phyloP scores from a whole-genome alignment of 2,888 invertebrate species.

The Smittia sp. region DNA sequence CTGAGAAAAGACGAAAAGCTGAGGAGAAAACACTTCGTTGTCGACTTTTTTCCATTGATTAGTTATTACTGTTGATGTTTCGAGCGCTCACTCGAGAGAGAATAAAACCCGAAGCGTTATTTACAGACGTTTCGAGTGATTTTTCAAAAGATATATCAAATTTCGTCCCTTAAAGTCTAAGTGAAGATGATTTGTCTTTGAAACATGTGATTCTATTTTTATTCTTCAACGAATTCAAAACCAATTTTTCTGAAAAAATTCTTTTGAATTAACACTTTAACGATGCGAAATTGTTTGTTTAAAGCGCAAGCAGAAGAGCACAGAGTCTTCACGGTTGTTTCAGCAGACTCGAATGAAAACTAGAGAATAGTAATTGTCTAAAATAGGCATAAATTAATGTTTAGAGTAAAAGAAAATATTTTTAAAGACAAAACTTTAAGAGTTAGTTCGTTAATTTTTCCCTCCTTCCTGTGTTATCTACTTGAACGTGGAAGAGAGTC shows the following conservation, averaged over 20 bases:
- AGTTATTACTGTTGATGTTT: no score
- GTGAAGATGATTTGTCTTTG: neutral
- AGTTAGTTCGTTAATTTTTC: no score
- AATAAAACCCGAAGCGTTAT: no score
- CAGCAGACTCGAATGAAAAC: neutral
- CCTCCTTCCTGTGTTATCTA: no score
- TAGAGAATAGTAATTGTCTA: slow-evolving; percentile 1
- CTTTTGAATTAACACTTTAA: neutral
- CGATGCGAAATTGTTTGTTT: neutral
- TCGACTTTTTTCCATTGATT: no score
- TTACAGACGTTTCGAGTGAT: no score
- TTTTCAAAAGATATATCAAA: neutral
- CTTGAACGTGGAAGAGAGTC: no score
- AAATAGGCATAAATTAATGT: slow-evolving; percentile 37
- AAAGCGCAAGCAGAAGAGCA: neutral
- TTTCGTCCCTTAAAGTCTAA: slow-evolving; percentile 4
- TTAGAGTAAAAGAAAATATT: neutral
- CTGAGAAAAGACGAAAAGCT: no score
- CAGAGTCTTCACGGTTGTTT: neutral
- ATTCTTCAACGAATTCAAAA: neutral
- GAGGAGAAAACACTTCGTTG: no score
- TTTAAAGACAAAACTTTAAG: no score
- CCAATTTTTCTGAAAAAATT: neutral
- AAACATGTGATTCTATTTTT: slow-evolving; percentile 12
- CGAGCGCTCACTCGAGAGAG: no score